Evolutionary conservation across 1,140 invertebrate genomes (phyloP).

Genomic region (Pseudobourletiella spinata): DNA sequence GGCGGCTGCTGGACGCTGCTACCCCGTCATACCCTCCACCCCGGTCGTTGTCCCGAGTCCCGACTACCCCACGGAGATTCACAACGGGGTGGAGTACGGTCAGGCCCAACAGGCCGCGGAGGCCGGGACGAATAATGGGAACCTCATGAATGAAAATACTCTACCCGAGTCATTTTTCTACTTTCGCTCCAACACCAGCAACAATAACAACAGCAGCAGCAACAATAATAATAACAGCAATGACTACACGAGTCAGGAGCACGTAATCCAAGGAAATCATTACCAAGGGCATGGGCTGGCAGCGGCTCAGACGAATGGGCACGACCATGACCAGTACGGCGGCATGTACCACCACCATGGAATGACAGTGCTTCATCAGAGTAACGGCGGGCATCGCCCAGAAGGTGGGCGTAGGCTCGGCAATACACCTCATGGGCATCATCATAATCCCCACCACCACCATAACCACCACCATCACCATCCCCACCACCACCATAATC

Average conservation of each 20-base stretch:
- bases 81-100: constrained; percentile 28
- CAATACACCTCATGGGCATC: too few relatives aligned
- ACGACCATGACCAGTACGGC: not conserved
- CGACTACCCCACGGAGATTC: constrained; percentile 20
- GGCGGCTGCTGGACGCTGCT: not conserved
- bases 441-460: not conserved
- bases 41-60: constrained; percentile 22
- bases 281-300: not conserved
- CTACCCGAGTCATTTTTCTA: constrained; percentile 31
- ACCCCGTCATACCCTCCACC: constrained; percentile 14
- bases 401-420: too few relatives aligned
- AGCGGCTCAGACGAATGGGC: not conserved
- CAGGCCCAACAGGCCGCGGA: not conserved
- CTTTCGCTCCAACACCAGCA: not conserved
- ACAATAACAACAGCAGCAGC: not conserved
- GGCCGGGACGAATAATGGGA: not conserved
- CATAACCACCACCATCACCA: not conserved
- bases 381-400: too few relatives aligned
- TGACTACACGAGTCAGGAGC: not conserved
- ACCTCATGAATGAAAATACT: not conserved
- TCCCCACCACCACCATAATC: not conserved
- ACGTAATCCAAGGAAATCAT: not conserved
- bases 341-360: not conserved
- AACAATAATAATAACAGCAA: not conserved
- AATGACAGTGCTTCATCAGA: too few relatives aligned